A percentile compares a stretch with the other conserved stretches of the same genome.
Conservation (phyloP, 2,113 vertebrate genomes). For the Hemiscyllium ocellatum region DNA sequence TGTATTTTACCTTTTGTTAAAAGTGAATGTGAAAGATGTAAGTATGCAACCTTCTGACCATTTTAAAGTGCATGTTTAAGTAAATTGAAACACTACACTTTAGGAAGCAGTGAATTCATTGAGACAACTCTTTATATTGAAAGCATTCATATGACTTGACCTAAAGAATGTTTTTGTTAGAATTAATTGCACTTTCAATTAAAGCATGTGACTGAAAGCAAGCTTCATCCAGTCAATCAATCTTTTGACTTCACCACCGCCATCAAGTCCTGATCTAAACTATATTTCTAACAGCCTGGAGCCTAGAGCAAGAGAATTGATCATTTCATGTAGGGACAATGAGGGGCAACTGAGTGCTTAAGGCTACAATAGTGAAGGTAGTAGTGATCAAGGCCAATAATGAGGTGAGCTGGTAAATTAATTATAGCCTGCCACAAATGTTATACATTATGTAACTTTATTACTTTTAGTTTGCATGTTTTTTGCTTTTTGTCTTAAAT, state of each 20-base stretch:
- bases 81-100: not conserved
- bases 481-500: not conserved
- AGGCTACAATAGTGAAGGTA: slow-evolving; percentile 11
- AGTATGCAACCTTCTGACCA: not conserved
- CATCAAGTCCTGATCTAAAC: slow-evolving; percentile 5
- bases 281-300: slow-evolving; percentile 5
- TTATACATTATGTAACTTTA: slow-evolving; percentile 25
- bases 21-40: not conserved
- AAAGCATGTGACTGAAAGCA: slow-evolving; percentile 4
- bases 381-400: slow-evolving; percentile 14
- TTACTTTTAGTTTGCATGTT: not conserved
- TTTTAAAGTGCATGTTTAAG: not conserved
- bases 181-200: not conserved
- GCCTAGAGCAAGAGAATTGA: not conserved
- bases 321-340: slow-evolving; percentile 8
- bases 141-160: not conserved
- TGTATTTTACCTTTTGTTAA: not conserved
- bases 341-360: not conserved
- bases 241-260: not conserved
- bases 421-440: slow-evolving; percentile 33
- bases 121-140: not conserved
- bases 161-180: not conserved
- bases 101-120: not conserved
- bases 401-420: slow-evolving; percentile 30
- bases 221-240: not conserved